Evolutionary conservation across 2,888 invertebrate species (phyloP), one percentile per base, ranked within the genome.

Genomic region (Andrena minutula): DNA sequence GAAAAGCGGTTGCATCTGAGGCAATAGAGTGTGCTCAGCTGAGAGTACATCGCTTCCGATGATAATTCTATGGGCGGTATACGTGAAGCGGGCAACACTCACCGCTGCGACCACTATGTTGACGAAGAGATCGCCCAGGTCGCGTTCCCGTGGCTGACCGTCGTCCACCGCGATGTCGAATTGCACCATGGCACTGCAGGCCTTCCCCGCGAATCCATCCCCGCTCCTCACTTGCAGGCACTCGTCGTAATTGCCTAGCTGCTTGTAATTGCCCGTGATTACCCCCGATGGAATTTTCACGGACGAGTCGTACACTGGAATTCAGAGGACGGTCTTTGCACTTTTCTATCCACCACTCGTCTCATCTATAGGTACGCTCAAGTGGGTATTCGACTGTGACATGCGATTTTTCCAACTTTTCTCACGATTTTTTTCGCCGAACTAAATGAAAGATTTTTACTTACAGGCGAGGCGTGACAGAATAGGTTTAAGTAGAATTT

Each of bases 201-300:
- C 97, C 91, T 97, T 96, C 0, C 96, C 96, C 66, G 94, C 92
- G 56, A 96, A 94, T 1, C 93, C 92, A 66, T 94, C 94, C 41
- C 93, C 92, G 49, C 94, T 95, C 1, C 92, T 94, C 26, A 94
- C 92, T 58, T 92, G 87, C 16, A 96, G 94, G 88, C 97, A 97
- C 93, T 97, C 96, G 91, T 97, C 97, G 90, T 96, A 97, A 93
- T 97, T 96, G 0, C 97, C 97, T 80, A 97, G 94, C 85, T 97
- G 96, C 92, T 96, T 96, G 5, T 95, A 95, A 60, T 96, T 95
- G 0, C 97, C 97, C 86, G 95, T 95, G 58, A 97, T 95, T 12
- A 97, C 92, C n/a, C 97, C 97, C 86, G 95, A 94, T 0, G 96
- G 95, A 47, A 96, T 95, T 93, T 97, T 97, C 0, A 96, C 96